These are phyloP conservation scores for Gobio occitaniae DNA, from an alignment of 2,797 vertebrate genomes.

Conservation along the genomic window DNA sequence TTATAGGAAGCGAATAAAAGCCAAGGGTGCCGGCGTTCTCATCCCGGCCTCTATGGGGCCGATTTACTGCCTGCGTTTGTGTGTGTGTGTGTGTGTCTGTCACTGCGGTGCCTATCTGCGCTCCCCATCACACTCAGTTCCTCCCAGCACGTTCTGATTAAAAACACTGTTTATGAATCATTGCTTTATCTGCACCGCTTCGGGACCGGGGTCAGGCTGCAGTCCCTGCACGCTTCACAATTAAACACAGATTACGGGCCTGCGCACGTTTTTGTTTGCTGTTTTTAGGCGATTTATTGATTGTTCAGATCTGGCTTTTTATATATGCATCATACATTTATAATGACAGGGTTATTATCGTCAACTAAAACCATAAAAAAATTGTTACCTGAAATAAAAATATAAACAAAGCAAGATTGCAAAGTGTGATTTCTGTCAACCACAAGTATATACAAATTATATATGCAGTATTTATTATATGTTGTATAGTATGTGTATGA, in stretches of 20 bases:
- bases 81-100: slow-evolving; percentile 40
- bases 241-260: slow-evolving; percentile 47
- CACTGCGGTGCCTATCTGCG: slow-evolving; percentile 40
- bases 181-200: slow-evolving; percentile 43
- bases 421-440: background rate
- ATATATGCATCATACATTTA: background rate
- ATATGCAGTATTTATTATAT: background rate
- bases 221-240: slow-evolving; percentile 17
- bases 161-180: slow-evolving; percentile 57
- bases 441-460: background rate
- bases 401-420: background rate
- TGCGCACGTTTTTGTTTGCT: background rate
- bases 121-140: slow-evolving; percentile 44
- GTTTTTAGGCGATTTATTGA: slow-evolving; percentile 5
- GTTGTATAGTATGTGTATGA: background rate
- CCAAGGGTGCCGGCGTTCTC: slow-evolving; percentile 38
- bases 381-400: background rate
- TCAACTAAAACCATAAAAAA: background rate
- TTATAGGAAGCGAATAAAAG: slow-evolving; percentile 57
- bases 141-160: slow-evolving; percentile 54
- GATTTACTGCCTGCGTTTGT: slow-evolving; percentile 53
- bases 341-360: background rate
- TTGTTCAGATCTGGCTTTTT: background rate
- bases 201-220: slow-evolving; percentile 40
- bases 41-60: slow-evolving; percentile 24